phyloP scores from a whole-genome alignment of 1,140 invertebrate species.

The Euura lappo region DNA sequence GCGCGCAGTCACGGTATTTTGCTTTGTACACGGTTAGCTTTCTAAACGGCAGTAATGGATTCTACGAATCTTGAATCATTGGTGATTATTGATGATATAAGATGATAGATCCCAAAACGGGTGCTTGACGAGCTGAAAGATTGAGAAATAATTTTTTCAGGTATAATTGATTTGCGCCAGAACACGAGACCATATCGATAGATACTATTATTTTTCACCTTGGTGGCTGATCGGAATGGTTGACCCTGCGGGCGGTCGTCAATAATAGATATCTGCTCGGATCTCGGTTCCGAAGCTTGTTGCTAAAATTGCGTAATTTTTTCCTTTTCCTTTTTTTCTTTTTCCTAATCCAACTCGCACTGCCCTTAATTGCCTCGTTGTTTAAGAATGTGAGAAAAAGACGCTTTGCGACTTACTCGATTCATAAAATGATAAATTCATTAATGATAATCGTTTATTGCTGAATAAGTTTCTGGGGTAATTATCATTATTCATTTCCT shows the following conservation, averaged over 20 bases:
- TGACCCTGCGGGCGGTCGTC: not conserved
- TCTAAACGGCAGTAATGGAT: slow-evolving; percentile 28
- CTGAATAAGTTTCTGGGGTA: not conserved
- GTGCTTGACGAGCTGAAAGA: not conserved
- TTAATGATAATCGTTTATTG: not conserved
- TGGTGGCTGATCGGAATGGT: not conserved
- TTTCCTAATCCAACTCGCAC: not conserved
- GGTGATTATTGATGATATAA: slow-evolving; percentile 22
- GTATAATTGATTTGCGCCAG: slow-evolving; percentile 2
- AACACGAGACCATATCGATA: not conserved
- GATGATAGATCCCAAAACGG: slow-evolving; percentile 8
- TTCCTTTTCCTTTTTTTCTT: not conserved
- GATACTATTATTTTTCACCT: slow-evolving; percentile 7
- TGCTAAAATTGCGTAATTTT: slow-evolving; percentile 1
- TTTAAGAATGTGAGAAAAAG: not conserved
- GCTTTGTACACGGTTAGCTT: slow-evolving; percentile 17
- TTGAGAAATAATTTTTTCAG: not conserved
- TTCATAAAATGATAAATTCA: not conserved
- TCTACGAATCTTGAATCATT: slow-evolving; percentile 28
- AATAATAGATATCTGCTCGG: not conserved
- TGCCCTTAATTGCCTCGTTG: not conserved
- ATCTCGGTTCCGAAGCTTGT: not conserved
- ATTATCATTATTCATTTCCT: not conserved
- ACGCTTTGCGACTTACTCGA: not conserved
- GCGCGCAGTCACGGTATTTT: slow-evolving; percentile 9